Conservation (phyloP, 2,888 invertebrate genomes). For the Drosophila lutescens region DNA sequence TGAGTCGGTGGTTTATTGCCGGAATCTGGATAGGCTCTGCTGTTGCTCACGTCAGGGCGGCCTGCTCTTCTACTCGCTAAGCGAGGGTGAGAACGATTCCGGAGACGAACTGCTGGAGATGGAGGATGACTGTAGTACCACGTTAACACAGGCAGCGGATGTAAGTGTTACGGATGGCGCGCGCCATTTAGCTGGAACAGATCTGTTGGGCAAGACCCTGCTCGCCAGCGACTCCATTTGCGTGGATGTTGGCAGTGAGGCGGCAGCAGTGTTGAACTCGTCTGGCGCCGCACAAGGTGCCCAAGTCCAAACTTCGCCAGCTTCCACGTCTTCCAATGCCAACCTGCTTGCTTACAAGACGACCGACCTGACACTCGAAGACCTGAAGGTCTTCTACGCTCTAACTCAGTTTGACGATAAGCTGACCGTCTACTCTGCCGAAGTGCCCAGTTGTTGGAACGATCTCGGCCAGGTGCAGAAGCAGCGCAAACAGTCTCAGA, state of each 20-base stretch:
- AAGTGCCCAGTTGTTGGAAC: constrained; percentile 96
- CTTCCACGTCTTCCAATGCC: constrained; percentile 59
- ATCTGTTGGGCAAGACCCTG: constrained; percentile 16
- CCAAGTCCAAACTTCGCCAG: constrained; percentile 73
- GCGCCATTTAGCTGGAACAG: constrained; percentile 25
- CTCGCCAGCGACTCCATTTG: constrained; percentile 37
- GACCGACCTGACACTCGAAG: constrained; percentile 86
- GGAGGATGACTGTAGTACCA: constrained; percentile 86
- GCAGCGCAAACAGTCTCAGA: constrained; percentile 94
- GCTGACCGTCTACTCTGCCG: constrained; percentile 89
- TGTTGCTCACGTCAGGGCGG: constrained; percentile 92
- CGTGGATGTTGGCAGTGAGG: constrained; percentile 54
- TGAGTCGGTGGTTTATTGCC: constrained; percentile 93
- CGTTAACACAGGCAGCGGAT: constrained; percentile 67
- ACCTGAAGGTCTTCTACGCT: constrained; percentile 89
- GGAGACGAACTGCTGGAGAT: constrained; percentile 88
- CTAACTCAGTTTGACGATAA: constrained; percentile 90
- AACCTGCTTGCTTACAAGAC: constrained; percentile 86
- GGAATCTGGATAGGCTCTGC: constrained; percentile 94
- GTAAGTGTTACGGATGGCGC: constrained; percentile 78
- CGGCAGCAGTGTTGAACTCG: constrained; percentile 6
- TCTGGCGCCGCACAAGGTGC: constrained; percentile 5
- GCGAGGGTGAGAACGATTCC: constrained; percentile 89
- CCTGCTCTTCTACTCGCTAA: constrained; percentile 92
- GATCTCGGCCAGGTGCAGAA: constrained; percentile 96